Percentiles rank a stretch among this genome's conserved stretches.
phyloP scores from a whole-genome alignment of 2,888 invertebrate genomes.

The Catotricha subobsoleta region DNA sequence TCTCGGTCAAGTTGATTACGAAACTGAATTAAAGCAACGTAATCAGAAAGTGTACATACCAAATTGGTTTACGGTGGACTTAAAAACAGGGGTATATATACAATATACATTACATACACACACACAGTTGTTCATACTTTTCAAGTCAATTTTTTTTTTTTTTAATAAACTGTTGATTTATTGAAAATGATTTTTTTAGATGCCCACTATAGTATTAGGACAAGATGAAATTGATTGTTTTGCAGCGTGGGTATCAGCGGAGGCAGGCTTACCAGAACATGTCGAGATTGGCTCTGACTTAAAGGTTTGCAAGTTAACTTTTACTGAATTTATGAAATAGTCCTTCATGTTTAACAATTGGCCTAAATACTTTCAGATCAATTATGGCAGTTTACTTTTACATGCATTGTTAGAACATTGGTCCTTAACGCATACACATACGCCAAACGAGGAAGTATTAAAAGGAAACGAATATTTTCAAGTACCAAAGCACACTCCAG shows the following conservation, averaged over 20 bases:
- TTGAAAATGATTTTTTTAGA: conserved; percentile 32
- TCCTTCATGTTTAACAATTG: neutral
- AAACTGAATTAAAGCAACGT: conserved; percentile 79
- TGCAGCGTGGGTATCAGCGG: conserved; percentile 96
- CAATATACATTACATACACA: neutral
- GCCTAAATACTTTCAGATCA: conserved; percentile 41
- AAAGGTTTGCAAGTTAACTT: conserved; percentile 17
- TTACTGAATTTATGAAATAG: conserved; percentile 1
- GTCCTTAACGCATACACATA: conserved; percentile 52
- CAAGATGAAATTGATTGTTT: conserved; percentile 97
- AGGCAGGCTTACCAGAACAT: conserved; percentile 70
- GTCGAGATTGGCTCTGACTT: conserved; percentile 26
- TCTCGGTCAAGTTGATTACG: conserved; percentile 77
- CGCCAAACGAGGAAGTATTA: conserved; percentile 48
- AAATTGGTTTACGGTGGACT: conserved; percentile 97
- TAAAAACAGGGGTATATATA: conserved; percentile 79
- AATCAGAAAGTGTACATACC: conserved; percentile 91
- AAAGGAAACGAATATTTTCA: conserved; percentile 65
- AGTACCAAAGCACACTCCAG: conserved; percentile 88
- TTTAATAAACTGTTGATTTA: conserved; percentile 1
- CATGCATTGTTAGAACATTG: conserved; percentile 93
- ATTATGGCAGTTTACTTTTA: conserved; percentile 83
- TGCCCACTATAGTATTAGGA: conserved; percentile 91
- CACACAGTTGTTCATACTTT: neutral
- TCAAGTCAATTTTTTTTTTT: conserved; percentile 1